These are phyloP conservation scores for Diadophis punctatus DNA, from an alignment of 2,113 vertebrate species.

Conservation along the genomic window DNA sequence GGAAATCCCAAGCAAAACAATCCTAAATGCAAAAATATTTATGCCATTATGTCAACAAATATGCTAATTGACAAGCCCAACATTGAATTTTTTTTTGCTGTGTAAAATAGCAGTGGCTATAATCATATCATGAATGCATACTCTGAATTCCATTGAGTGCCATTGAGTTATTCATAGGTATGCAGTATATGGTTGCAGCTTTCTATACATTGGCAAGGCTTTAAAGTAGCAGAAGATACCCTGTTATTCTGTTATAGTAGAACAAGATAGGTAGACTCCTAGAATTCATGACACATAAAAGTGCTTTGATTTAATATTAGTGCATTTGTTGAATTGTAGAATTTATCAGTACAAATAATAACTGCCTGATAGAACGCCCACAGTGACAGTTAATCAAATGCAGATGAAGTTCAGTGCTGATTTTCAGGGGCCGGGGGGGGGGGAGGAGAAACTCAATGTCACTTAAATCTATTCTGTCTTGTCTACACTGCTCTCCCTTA, in stretches of 20 bases:
- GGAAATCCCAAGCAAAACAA: not conserved
- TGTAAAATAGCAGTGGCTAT: not conserved
- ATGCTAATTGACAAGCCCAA: not conserved
- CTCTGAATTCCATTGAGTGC: not conserved
- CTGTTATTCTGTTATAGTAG: not conserved
- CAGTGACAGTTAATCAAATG: slow-evolving; percentile 59
- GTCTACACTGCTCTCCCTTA: slow-evolving; percentile 28
- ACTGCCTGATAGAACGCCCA: slow-evolving; percentile 47
- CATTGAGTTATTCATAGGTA: not conserved
- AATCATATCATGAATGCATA: not conserved
- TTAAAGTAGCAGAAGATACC: not conserved
- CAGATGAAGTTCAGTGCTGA: slow-evolving; percentile 49
- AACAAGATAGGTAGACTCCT: not conserved
- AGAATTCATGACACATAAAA: not conserved
- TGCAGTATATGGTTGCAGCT: not conserved
- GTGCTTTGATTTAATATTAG: slow-evolving; percentile 60
- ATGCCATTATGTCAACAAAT: too few species aligned
- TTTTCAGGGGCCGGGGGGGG: slow-evolving; percentile 23
- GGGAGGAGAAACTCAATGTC: slow-evolving; percentile 24
- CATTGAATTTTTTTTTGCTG: not conserved
- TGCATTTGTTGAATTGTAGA: slow-evolving; percentile 52
- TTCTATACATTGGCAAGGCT: not conserved
- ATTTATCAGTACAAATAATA: slow-evolving; percentile 53
- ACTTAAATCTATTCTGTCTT: slow-evolving; percentile 52
- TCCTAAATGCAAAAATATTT: not conserved